A percentile compares a stretch with the other conserved stretches of the same genome.
phyloP scores from a whole-genome alignment of 2,888 invertebrate species.

The Trissolcus brochymenae region DNA sequence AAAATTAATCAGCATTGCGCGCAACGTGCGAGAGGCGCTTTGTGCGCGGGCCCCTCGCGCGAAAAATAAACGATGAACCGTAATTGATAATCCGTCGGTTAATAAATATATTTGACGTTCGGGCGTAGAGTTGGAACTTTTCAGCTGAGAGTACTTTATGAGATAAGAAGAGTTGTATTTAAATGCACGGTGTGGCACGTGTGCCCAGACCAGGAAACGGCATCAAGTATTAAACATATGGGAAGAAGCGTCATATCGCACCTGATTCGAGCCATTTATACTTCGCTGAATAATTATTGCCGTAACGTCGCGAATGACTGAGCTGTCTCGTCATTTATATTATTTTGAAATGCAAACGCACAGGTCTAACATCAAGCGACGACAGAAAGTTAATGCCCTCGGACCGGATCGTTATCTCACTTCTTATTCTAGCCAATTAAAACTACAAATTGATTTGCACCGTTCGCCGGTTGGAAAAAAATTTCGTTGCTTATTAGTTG shows the following conservation, averaged over 20 bases:
- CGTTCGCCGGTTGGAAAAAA: slow-evolving; percentile 20
- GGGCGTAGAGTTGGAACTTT: slow-evolving; percentile 22
- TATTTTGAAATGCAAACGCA: slow-evolving; percentile 20
- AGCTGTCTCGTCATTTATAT: slow-evolving; percentile 44
- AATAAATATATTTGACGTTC: slow-evolving; percentile 26
- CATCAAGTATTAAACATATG: slow-evolving; percentile 49
- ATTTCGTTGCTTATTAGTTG: slow-evolving; percentile 33
- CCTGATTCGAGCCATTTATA: slow-evolving; percentile 37
- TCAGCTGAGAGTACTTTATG: slow-evolving; percentile 35
- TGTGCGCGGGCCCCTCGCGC: slow-evolving; percentile 7
- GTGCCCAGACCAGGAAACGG: slow-evolving; percentile 27
- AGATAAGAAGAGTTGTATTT: slow-evolving; percentile 28
- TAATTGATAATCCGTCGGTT: slow-evolving; percentile 44
- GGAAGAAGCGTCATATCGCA: slow-evolving; percentile 39
- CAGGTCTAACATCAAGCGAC: slow-evolving; percentile 31
- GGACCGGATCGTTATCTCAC: slow-evolving; percentile 49
- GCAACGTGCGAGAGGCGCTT: slow-evolving; percentile 6
- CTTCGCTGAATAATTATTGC: slow-evolving; percentile 48
- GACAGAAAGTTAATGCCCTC: slow-evolving; percentile 44
- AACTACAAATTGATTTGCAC: slow-evolving; percentile 52
- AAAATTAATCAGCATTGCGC: slow-evolving; percentile 42
- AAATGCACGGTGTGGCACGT: slow-evolving; percentile 25
- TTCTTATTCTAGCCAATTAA: slow-evolving; percentile 54
- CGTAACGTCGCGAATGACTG: slow-evolving; percentile 50
- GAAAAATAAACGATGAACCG: slow-evolving; percentile 16